phyloP scores from a whole-genome alignment of 2,888 invertebrate species.

The Eupithecia subfuscata region DNA sequence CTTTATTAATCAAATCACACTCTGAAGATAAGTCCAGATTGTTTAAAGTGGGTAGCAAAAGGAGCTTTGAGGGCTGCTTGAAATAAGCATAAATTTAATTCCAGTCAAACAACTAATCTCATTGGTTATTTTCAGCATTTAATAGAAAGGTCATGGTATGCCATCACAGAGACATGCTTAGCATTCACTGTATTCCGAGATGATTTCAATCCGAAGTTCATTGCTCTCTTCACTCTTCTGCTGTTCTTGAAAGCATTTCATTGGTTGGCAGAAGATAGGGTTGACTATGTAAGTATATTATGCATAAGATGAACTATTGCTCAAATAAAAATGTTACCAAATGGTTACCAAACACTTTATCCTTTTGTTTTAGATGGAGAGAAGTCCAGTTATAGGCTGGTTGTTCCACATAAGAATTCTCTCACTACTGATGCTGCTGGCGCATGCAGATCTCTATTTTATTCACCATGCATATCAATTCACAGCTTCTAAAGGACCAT shows the following conservation, averaged over 20 bases:
- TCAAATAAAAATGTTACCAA: background rate
- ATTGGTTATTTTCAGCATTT: slow-evolving; percentile 88
- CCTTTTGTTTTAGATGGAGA: slow-evolving; percentile 92
- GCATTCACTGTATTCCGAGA: slow-evolving; percentile 99
- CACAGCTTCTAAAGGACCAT: slow-evolving; percentile 96
- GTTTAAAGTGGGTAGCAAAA: background rate
- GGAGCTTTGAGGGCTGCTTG: background rate
- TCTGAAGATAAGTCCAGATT: background rate
- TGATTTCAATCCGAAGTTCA: slow-evolving; percentile 99
- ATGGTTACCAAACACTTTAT: background rate
- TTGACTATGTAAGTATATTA: slow-evolving; percentile 95
- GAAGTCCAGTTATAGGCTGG: slow-evolving; percentile 98
- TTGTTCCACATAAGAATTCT: slow-evolving; percentile 96
- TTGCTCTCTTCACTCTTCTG: slow-evolving; percentile 97
- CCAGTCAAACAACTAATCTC: background rate
- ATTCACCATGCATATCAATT: slow-evolving; percentile 97
- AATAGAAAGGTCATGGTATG: slow-evolving; percentile 99
- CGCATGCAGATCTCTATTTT: slow-evolving; percentile 93
- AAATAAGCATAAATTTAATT: background rate
- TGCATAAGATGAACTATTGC: background rate
- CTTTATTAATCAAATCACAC: background rate
- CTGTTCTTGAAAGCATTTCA: slow-evolving; percentile 99
- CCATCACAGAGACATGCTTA: slow-evolving; percentile 99
- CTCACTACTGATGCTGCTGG: slow-evolving; percentile 91
- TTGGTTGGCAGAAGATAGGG: slow-evolving; percentile 99